Conservation (phyloP, 2,113 vertebrate genomes). For the Eulacestoma nigropectus region DNA sequence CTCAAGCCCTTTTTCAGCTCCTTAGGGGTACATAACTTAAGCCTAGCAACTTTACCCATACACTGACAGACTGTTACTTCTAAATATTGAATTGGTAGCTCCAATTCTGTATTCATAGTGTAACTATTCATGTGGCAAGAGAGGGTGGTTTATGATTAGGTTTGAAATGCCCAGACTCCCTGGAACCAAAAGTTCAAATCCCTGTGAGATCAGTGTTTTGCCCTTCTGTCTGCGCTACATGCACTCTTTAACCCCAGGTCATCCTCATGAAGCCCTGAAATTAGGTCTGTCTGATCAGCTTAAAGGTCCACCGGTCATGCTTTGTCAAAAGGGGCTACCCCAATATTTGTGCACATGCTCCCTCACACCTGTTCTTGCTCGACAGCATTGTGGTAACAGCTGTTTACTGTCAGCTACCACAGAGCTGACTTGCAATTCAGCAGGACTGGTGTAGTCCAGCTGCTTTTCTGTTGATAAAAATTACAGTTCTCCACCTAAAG, state of each 20-base stretch:
- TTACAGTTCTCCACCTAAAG: background rate
- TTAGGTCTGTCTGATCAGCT: background rate
- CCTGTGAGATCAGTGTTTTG: background rate
- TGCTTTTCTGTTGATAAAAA: background rate
- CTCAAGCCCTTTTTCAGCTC: conserved; percentile 55
- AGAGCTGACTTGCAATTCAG: background rate
- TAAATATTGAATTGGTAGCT: background rate
- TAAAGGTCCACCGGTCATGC: background rate
- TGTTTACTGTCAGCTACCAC: background rate
- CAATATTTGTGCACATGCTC: background rate
- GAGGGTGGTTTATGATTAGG: conserved; percentile 6
- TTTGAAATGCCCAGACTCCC: conserved; percentile 1
- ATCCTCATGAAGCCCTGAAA: background rate
- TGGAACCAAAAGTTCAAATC: conserved; percentile 1
- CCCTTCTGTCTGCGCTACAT: background rate
- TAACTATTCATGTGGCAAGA: background rate
- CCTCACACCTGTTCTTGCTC: background rate
- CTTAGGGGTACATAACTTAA: conserved; percentile 42
- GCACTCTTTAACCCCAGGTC: background rate
- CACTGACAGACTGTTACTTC: conserved; percentile 19
- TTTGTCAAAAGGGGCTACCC: background rate
- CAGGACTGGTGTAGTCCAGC: background rate
- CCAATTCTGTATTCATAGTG: conserved; percentile 30
- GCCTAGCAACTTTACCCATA: background rate
- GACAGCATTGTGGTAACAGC: background rate